Evolutionary conservation across 2,888 invertebrate species (phyloP).

Genomic region (Lamellibrachia satsuma): DNA sequence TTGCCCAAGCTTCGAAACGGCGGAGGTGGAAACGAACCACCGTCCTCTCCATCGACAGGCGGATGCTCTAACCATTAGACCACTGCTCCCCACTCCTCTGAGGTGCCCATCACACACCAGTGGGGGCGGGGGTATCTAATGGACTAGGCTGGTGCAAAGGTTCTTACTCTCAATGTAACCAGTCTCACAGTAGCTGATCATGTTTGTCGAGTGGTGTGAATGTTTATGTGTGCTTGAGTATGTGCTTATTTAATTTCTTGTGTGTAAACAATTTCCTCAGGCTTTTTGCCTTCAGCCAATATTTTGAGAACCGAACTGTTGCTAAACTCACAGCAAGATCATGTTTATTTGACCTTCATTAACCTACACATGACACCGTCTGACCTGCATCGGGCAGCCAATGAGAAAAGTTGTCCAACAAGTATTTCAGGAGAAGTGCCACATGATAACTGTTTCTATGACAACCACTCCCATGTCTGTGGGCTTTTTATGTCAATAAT

Average conservation of each 20-base stretch:
- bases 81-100: neutral
- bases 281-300: slow-evolving; percentile 8
- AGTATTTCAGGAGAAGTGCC: neutral
- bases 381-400: too few species aligned
- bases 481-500: neutral
- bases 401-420: neutral
- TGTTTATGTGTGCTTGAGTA: neutral
- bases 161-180: neutral
- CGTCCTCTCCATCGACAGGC: too few species aligned
- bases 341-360: neutral
- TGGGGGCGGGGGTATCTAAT: neutral
- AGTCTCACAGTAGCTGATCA: neutral
- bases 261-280: neutral
- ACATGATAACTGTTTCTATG: neutral
- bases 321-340: neutral
- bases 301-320: neutral
- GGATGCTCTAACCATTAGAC: too few species aligned
- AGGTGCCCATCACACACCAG: neutral
- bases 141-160: neutral
- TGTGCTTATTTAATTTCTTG: neutral
- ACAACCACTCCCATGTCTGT: neutral
- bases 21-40: too few species aligned
- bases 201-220: neutral
- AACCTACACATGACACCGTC: too few species aligned
- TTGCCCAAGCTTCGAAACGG: too few species aligned